Base-by-base conservation (phyloP, 2,113 vertebrate species). In the Lynx canadensis region DNA sequence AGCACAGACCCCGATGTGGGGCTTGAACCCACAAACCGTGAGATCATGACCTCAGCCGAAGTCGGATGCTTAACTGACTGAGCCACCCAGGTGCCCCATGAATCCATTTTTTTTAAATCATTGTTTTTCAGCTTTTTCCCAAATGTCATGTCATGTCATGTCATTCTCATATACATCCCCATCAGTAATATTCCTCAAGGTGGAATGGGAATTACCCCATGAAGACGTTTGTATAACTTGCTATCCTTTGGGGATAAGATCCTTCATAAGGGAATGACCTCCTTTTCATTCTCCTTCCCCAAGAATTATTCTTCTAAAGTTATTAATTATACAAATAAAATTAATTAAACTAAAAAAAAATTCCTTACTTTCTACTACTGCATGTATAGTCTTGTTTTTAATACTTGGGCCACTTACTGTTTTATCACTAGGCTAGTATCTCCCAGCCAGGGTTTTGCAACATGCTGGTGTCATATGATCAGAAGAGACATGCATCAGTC, bases 101-200 rank as follows among this genome's bases (percentile, higher is more conserved):
- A 80, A 82, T 94, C 2, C 48, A 27, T 69, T n/a, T 71, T 71
- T 91, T 83, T 52, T 45, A 87, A 86, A 66, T 92, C 38, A 90
- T 1, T 50, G 23, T 3, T 52, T 94, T 89, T 74, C 7, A 69
- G 9, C 4, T 3, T 83, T 63, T 86, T 79, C 1, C 13, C 9
- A 81, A 93, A 48, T 78, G n/a, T 11, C 25, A 87, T 45, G 8
- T 45, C 45, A 45, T 2, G 3, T 12, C 45, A 45, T 2, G 3
- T 12, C 18, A 55, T 36, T 89, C 12, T 91, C 36, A 45, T n/a
- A 74, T 66, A 27, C 4, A 79, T 68, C 1, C 3, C 31, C 8
- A 80, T 73, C 45, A 94, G 7, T 66, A 69, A 83, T 69, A 89
- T 68, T 38, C 3, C 33, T 94, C 38, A 81, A 69, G 18, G 11